Evolutionary conservation across 2,888 invertebrate species (phyloP).

Genomic region (Ceramica pisi): DNA sequence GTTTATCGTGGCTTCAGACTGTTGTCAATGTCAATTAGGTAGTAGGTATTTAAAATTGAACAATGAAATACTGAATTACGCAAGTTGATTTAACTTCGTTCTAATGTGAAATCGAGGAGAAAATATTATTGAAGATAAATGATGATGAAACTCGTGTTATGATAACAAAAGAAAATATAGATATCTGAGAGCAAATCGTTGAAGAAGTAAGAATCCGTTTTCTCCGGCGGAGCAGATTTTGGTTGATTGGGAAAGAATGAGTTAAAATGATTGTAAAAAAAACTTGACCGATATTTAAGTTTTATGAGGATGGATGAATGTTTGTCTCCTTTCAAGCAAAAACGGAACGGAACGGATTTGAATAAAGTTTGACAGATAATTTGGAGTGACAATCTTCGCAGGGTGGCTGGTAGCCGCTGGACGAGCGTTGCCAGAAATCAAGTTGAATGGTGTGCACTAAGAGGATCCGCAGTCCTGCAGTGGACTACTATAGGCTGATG

Average conservation of each 20-base stretch:
- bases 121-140: not conserved
- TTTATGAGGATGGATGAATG: too few relatives aligned
- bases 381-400: too few relatives aligned
- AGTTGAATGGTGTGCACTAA: too few relatives aligned
- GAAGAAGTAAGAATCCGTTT: not conserved
- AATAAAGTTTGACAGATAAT: too few relatives aligned
- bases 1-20: not conserved
- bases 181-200: not conserved
- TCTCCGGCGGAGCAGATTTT: not conserved
- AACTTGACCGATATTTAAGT: too few relatives aligned
- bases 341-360: too few relatives aligned
- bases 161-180: constrained; percentile 1
- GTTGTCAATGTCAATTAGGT: constrained; percentile 18
- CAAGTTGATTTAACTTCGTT: not conserved
- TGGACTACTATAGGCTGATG: too few relatives aligned
- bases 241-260: not conserved
- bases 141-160: not conserved
- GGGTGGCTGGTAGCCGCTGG: too few relatives aligned
- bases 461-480: too few relatives aligned
- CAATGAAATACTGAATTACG: constrained; percentile 5
- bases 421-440: too few relatives aligned
- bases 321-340: too few relatives aligned
- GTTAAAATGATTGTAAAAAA: not conserved
- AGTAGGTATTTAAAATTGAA: constrained; percentile 17
- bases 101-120: not conserved